Percentiles rank a stretch among this genome's conserved stretches.
These are phyloP conservation scores for Oenanthe oenanthe DNA, from an alignment of 2,113 vertebrate genomes.

Conservation along the genomic window DNA sequence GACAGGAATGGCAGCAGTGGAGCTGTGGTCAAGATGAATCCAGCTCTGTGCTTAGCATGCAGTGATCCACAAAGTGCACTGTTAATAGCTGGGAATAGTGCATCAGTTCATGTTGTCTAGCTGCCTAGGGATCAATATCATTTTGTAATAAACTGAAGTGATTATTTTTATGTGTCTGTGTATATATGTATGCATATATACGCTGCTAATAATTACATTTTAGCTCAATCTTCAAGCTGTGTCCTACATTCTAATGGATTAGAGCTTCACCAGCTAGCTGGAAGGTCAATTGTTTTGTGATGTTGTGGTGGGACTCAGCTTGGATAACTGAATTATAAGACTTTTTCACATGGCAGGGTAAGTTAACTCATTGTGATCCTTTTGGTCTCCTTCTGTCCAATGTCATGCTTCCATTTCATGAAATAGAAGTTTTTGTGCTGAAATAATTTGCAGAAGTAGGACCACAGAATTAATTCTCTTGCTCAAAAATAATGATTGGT, in stretches of 20 bases:
- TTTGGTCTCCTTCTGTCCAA: not conserved
- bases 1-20: not conserved
- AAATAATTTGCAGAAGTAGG: not conserved
- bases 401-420: not conserved
- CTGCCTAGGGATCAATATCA: not conserved
- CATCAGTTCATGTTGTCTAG: not conserved
- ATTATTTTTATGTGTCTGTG: not conserved
- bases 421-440: not conserved
- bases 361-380: not conserved
- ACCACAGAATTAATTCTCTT: not conserved
- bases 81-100: not conserved
- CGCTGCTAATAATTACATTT: conserved; percentile 9
- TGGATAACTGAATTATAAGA: not conserved
- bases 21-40: not conserved
- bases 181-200: not conserved
- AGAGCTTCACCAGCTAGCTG: not conserved
- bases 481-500: not conserved
- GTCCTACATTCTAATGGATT: not conserved
- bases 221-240: not conserved
- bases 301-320: not conserved
- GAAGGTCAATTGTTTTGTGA: not conserved
- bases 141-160: not conserved
- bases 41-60: not conserved
- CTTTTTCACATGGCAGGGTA: not conserved
- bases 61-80: not conserved